These are phyloP conservation scores for Drosophila anceps DNA, from an alignment of 2,888 invertebrate genomes.

Conservation along the genomic window DNA sequence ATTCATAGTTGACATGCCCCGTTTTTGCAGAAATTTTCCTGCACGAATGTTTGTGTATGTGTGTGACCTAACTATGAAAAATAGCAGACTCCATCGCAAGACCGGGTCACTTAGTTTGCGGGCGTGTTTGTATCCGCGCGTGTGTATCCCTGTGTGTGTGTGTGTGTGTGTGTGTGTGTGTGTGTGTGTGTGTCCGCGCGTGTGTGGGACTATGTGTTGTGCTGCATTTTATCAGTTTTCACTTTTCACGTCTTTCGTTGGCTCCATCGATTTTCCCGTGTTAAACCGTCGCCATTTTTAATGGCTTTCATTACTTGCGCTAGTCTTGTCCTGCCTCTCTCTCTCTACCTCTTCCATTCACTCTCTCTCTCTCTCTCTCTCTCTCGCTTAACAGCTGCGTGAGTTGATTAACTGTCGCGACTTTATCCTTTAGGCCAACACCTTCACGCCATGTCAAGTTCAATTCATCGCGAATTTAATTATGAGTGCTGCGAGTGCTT, in stretches of 20 bases:
- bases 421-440: conserved; percentile 32
- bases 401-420: conserved; percentile 70
- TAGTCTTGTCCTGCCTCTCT: conserved; percentile 43
- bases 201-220: not conserved
- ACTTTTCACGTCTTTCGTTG: conserved; percentile 62
- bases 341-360: not conserved
- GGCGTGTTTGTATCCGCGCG: not conserved
- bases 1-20: conserved; percentile 19
- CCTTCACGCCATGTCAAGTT: conserved; percentile 43
- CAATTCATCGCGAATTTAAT: conserved; percentile 67
- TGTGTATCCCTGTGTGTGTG: too few relatives aligned
- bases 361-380: not conserved
- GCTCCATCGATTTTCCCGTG: conserved; percentile 65
- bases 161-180: not conserved
- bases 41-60: not conserved
- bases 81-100: conserved; percentile 28
- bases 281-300: conserved; percentile 74
- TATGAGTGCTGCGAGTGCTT: conserved; percentile 34
- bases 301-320: conserved; percentile 73
- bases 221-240: conserved; percentile 63
- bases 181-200: not conserved
- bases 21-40: not conserved
- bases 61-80: conserved; percentile 62
- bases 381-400: conserved; percentile 37
- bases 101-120: conserved; percentile 11